Base-by-base conservation (phyloP, 2,113 vertebrate species). In the Ceyx margarethae region DNA sequence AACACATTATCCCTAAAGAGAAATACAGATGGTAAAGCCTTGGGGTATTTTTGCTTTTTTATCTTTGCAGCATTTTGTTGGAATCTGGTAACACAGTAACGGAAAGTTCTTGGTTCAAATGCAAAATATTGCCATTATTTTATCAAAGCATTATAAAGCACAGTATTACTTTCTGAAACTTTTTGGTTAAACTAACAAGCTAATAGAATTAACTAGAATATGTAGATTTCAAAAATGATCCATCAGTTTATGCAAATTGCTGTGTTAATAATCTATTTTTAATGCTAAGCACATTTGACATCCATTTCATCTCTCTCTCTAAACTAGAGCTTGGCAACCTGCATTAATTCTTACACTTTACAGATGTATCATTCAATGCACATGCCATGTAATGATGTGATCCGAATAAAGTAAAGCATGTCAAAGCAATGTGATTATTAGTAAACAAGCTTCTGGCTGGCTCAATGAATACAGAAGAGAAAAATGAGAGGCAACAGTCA, bases 191-290 rank as follows among this genome's bases (percentile, higher is more conserved):
- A 88, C 86, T 67, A 94, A 88, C 53, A 80, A 81, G 85, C 90
- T 85, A 95, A 95, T 94, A 93, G 94, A 95, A 93, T 92, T 87
- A 87, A 91, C 87, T 84, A 57, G 58, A 96, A 95, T 85, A 82
- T 87, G 78, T 85, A 95, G 93, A 96, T 95, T 90, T 73, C 93
- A 95, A 96, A 96, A 97, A 95, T 93, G 92, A 95, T 94, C 94
- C 84, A 83, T 97, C 95, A 96, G 81, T 81, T 85, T 95, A 94
- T 93, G 93, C 94, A 97, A 95, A 97, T 92, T 78, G 54, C 90
- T 82, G 65, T 75, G 67, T 93, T 95, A 95, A 96, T 96, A 95
- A 90, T 92, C 75, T 90, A 83, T 96, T 94, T 89, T 92, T 92
- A 94, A 85, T 94, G 83, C 93, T 95, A 93, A 96, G 85, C 73